Evolutionary conservation across 92 coral and sea anemone species (phyloP).

Genomic region (Epizoanthus ramosus): DNA sequence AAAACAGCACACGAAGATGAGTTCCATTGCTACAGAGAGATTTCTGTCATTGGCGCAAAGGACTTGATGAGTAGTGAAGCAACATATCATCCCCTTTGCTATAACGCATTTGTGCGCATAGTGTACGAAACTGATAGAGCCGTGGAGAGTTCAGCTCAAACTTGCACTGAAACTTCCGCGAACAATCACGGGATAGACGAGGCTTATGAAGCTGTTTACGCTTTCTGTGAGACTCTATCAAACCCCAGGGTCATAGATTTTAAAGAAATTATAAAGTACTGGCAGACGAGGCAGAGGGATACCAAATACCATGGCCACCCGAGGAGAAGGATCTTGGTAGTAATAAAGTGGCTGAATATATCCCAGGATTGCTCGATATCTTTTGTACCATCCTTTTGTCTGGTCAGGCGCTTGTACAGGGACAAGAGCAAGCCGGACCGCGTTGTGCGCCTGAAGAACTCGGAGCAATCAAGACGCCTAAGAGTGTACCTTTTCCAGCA

Average conservation of each 20-base stretch:
- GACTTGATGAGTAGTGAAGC: conserved; percentile 59
- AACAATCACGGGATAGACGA: conserved; percentile 28
- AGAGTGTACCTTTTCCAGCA: conserved; percentile 37
- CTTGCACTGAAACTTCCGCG: conserved; percentile 34
- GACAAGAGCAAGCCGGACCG: conserved; percentile 47
- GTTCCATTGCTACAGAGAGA: conserved; percentile 43
- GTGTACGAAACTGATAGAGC: conserved; percentile 44
- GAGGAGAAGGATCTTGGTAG: conserved; percentile 37
- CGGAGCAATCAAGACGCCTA: conserved; percentile 37
- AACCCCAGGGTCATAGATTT: conserved; percentile 57
- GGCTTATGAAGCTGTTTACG: conserved; percentile 55
- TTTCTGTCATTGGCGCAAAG: conserved; percentile 45
- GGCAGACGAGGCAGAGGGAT: conserved; percentile 56
- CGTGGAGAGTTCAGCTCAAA: conserved; percentile 35
- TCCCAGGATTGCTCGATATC: conserved; percentile 32
- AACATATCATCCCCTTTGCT: conserved; percentile 41
- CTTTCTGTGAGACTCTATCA: conserved; percentile 65
- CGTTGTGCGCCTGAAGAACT: conserved; percentile 37
- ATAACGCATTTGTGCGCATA: conserved; percentile 48
- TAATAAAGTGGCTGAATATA: conserved; percentile 23
- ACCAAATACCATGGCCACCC: conserved; percentile 56
- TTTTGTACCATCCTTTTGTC: conserved; percentile 42
- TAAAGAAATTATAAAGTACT: conserved; percentile 56
- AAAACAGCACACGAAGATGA: conserved; percentile 28
- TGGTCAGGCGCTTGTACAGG: conserved; percentile 45